Percentiles rank a stretch among this genome's conserved stretches.
Evolutionary conservation across 2,888 invertebrate genomes (phyloP).

Genomic region (Lamproptera curius): DNA sequence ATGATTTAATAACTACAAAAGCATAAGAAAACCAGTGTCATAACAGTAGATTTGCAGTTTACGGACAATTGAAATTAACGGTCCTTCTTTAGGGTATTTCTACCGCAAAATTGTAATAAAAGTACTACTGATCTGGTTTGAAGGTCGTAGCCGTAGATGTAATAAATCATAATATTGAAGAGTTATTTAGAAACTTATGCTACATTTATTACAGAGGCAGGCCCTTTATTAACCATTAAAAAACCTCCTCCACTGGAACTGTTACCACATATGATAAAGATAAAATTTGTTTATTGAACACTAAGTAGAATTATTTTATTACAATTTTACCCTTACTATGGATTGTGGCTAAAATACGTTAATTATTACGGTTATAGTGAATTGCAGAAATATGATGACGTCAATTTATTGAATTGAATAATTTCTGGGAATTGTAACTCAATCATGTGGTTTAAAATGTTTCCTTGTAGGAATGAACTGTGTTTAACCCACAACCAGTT

Average conservation of each 20-base stretch:
- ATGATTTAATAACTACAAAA: no score
- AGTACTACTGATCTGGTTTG: no score
- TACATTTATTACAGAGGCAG: not conserved
- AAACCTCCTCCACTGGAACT: conserved; percentile 7
- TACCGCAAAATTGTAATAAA: no score
- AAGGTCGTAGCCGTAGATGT: no score
- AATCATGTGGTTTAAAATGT: not conserved
- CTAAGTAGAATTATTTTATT: not conserved
- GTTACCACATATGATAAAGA: conserved; percentile 9
- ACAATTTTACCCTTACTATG: not conserved
- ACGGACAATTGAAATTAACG: no score
- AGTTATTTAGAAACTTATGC: no score
- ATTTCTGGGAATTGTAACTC: not conserved
- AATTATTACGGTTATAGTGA: not conserved
- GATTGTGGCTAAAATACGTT: not conserved
- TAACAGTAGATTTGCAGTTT: no score
- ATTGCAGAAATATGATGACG: not conserved
- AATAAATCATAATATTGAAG: no score
- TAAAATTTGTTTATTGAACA: not conserved
- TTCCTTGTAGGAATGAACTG: conserved; percentile 5
- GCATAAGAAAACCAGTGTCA: no score
- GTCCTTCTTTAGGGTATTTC: no score
- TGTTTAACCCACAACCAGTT: not conserved
- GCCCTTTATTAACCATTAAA: not conserved
- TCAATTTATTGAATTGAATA: not conserved